Evolutionary conservation across 2,113 vertebrate genomes (phyloP), one percentile per base, ranked within the genome.

Genomic region (Promerops cafer): DNA sequence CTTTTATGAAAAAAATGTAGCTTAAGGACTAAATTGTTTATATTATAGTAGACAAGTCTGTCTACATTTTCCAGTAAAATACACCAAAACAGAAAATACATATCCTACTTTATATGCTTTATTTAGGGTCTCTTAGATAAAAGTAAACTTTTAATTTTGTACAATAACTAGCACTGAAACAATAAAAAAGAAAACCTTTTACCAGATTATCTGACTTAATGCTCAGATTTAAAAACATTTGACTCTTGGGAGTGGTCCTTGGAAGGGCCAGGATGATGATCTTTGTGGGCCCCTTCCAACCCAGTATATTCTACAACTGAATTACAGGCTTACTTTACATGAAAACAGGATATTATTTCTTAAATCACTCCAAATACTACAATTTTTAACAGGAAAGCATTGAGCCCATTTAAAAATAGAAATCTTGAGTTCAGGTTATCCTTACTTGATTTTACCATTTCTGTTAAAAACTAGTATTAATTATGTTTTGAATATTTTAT

Each of bases 1-100:
- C 93, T 83, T 56, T 30, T 27, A 44, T 4, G 12, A 64, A 89
- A 39, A 89, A 85, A 77, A 59, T 2, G 15, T 24, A 76, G 44
- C 65, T 78, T 69, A 54, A 87, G 94, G 84, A 89, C 87, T 93
- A 91, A 94, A 86, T 47, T 89, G 83, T 95, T 97, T 94, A 85
- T 61, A 70, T 70, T 45, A 47, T 2, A 37, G 57, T 33, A 93
- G 77, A 80, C 57, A 74, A 20, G 31, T 75, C 40, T 82, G 53
- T 79, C 76, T 87, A 47, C 3, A 1, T 76, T 82, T 72, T 74
- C 49, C 59, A 74, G 35, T 50, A 81, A 83, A 78, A 39, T 63
- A 66, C 17, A 70, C 2, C 49, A 66, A 79, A 92, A 77, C 2
- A 83, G 39, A 82, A 91, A 90, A 83, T 18, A 53, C 0, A 0